Conservation (phyloP, 1,140 invertebrate genomes). For the Gryllus bimaculatus region DNA sequence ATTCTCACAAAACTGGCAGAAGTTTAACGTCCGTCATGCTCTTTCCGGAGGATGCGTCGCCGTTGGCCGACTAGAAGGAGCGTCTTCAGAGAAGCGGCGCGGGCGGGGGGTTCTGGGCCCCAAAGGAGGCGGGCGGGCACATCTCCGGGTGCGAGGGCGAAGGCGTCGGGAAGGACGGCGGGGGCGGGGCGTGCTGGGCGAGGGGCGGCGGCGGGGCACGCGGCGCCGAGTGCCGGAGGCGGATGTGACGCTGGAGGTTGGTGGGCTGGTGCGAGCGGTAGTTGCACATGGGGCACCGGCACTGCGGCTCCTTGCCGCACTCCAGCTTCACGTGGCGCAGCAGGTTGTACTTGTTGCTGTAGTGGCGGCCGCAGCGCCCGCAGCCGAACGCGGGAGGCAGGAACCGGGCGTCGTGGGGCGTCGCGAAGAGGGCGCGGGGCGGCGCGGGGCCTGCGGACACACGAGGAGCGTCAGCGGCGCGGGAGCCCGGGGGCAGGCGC, state of each 20-base stretch:
- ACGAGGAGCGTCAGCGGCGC: too few relatives aligned
- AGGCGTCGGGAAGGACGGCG: not conserved
- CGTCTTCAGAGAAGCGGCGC: too few relatives aligned
- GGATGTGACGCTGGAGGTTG: slow-evolving; percentile 16
- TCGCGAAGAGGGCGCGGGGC: too few relatives aligned
- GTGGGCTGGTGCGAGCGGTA: slow-evolving; percentile 21
- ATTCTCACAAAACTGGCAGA: too few relatives aligned
- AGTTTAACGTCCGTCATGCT: too few relatives aligned
- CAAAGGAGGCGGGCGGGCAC: not conserved
- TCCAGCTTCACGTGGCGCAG: slow-evolving; percentile 31
- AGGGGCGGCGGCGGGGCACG: slow-evolving; percentile 36
- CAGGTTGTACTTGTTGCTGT: slow-evolving; percentile 25
- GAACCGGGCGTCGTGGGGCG: too few relatives aligned
- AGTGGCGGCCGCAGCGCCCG: too few relatives aligned
- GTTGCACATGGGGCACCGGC: slow-evolving; percentile 28
- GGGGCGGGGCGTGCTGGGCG: not conserved
- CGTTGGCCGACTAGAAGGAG: too few relatives aligned
- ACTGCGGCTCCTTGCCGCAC: slow-evolving; percentile 31
- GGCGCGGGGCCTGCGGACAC: too few relatives aligned
- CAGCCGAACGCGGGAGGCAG: too few relatives aligned
- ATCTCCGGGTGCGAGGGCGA: not conserved
- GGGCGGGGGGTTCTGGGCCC: not conserved
- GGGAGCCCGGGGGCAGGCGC: too few relatives aligned
- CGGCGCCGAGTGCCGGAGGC: not conserved
- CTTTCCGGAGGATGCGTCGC: too few relatives aligned